Conservation (phyloP, 2,113 vertebrate species). For the Neotoma lepida region DNA sequence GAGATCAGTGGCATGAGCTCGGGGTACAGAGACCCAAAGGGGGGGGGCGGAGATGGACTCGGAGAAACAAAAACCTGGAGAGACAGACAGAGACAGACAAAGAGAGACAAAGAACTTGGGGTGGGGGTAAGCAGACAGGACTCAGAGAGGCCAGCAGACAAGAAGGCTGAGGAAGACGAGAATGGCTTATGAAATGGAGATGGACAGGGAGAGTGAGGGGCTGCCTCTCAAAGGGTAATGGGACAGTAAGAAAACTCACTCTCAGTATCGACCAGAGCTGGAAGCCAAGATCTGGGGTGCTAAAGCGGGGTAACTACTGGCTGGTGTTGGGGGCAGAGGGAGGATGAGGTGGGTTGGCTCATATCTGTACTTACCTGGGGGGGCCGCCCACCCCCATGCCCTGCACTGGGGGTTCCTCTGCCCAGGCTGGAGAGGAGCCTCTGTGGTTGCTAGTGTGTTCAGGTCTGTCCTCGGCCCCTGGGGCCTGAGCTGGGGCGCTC, state of each 20-base stretch:
- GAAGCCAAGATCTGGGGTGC: background rate
- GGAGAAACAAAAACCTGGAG: background rate
- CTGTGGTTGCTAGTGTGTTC: conserved; percentile 22
- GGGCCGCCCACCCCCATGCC: conserved; percentile 72
- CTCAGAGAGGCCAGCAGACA: background rate
- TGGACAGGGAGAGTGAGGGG: background rate
- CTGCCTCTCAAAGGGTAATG: rapidly evolving
- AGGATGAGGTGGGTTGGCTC: background rate
- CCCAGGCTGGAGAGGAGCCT: background rate
- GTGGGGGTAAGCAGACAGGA: background rate
- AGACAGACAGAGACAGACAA: background rate
- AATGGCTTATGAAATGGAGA: background rate
- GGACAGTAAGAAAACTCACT: rapidly evolving
- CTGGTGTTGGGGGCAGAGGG: background rate
- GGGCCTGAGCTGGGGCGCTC: background rate
- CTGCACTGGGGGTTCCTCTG: conserved; percentile 5
- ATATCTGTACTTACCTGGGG: conserved; percentile 59
- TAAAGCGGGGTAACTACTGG: too few species aligned
- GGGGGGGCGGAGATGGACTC: too few species aligned
- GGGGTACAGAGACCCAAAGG: background rate
- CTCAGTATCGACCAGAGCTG: background rate
- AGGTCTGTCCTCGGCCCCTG: background rate
- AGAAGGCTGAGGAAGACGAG: background rate
- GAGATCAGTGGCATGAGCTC: too few species aligned
- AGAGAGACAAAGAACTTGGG: background rate